Evolutionary conservation across 2,797 vertebrate genomes (phyloP).

Genomic region (Acanthurus leucopareius): DNA sequence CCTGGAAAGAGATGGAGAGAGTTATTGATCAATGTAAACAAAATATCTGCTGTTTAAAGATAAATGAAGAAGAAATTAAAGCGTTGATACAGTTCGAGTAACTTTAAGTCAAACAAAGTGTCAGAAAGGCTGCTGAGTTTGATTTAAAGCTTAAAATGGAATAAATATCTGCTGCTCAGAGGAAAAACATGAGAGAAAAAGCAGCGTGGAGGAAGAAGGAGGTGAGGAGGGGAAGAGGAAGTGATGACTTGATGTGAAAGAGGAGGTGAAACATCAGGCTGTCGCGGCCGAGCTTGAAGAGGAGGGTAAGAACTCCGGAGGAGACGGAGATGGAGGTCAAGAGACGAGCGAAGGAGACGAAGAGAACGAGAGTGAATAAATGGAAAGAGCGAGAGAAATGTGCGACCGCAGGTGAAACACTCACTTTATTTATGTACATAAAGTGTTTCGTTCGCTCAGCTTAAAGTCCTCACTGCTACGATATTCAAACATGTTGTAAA

Average conservation of each 20-base stretch:
- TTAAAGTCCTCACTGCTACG: no score
- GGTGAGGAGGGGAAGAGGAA: constrained; percentile 32
- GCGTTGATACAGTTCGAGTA: no score
- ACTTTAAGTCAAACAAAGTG: no score
- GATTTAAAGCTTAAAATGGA: background rate
- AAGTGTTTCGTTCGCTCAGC: no score
- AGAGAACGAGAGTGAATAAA: constrained; percentile 3
- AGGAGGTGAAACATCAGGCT: constrained; percentile 47
- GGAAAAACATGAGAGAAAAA: constrained; percentile 3
- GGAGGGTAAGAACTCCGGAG: constrained; percentile 44
- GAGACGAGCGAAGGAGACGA: background rate
- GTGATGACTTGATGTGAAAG: constrained; percentile 27
- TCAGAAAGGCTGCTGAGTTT: no score
- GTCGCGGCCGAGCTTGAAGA: constrained; percentile 49
- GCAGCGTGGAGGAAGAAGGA: background rate
- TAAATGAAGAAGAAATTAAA: no score
- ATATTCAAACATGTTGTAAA: no score
- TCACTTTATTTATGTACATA: no score
- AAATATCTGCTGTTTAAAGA: no score
- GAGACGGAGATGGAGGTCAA: background rate
- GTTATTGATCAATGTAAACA: no score
- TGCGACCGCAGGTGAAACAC: background rate
- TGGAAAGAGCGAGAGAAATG: background rate
- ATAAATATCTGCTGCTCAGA: background rate
- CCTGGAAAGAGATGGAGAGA: constrained; percentile 78